Evolutionary conservation across 1,140 invertebrate genomes (phyloP).

Genomic region (Ceratoteleas bidentatus): DNA sequence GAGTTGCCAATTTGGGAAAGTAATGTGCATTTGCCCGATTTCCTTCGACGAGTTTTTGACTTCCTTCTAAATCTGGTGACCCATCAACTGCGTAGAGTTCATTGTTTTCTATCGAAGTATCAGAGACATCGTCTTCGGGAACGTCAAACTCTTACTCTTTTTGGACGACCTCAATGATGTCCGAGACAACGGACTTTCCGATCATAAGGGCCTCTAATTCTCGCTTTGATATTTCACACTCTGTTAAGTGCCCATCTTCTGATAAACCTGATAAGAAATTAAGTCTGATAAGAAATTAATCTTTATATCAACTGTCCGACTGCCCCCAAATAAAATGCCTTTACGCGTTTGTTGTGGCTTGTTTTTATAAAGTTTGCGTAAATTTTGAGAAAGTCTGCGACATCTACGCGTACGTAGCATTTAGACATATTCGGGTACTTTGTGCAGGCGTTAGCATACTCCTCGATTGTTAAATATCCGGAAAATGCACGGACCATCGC

Average conservation of each 20-base stretch:
- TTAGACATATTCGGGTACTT: background rate
- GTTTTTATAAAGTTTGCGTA: background rate
- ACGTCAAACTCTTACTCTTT: background rate
- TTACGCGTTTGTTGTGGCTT: background rate
- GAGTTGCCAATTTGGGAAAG: background rate
- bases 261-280: background rate
- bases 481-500: slow-evolving; percentile 8
- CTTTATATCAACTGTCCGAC: background rate
- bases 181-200: background rate
- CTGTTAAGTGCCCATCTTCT: background rate
- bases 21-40: background rate
- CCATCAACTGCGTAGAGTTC: background rate
- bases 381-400: background rate
- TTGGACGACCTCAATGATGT: background rate
- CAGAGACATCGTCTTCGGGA: background rate
- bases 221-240: background rate
- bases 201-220: background rate
- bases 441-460: background rate
- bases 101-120: background rate
- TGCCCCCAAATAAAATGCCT: background rate
- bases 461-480: background rate
- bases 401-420: background rate
- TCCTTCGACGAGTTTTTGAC: background rate
- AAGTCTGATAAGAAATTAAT: background rate
- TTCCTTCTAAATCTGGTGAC: background rate